Evolutionary conservation across 1,140 invertebrate genomes (phyloP).

Genomic region (Drosophila fuyamai): DNA sequence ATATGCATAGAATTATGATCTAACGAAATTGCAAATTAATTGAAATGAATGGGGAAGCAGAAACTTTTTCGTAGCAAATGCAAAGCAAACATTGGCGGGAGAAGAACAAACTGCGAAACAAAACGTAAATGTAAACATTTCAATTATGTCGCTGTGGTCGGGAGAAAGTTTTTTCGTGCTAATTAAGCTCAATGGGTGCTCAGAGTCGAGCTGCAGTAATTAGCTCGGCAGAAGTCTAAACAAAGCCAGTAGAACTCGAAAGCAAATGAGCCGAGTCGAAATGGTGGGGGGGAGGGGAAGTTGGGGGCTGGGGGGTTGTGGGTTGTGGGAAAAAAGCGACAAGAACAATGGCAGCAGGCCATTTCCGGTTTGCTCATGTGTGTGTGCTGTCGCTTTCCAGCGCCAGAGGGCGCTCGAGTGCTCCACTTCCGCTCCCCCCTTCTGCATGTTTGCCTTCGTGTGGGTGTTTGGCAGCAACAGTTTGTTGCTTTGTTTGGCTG

Average conservation of each 20-base stretch:
- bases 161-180: conserved; percentile 61
- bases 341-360: conserved; percentile 66
- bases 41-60: conserved; percentile 61
- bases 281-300: background rate
- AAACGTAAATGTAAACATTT: conserved; percentile 69
- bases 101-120: conserved; percentile 30
- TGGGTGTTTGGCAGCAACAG: conserved; percentile 59
- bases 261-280: conserved; percentile 63
- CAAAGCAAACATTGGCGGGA: conserved; percentile 3
- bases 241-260: conserved; percentile 61
- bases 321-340: background rate
- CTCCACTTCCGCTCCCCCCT: background rate
- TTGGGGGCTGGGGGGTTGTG: no score
- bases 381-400: conserved; percentile 32
- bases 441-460: conserved; percentile 11
- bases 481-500: conserved; percentile 69
- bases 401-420: conserved; percentile 59
- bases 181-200: conserved; percentile 69
- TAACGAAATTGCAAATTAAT: conserved; percentile 69
- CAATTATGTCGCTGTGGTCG: conserved; percentile 70
- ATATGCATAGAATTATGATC: conserved; percentile 60
- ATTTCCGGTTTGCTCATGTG: conserved; percentile 67
- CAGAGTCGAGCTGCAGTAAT: conserved; percentile 53
- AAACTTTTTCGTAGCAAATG: conserved; percentile 34
- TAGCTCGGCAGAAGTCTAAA: conserved; percentile 58